Percentiles rank a stretch among this genome's conserved stretches.
These are phyloP conservation scores for Apeltes quadracus DNA, from an alignment of 2,113 vertebrate genomes.

Conservation along the genomic window DNA sequence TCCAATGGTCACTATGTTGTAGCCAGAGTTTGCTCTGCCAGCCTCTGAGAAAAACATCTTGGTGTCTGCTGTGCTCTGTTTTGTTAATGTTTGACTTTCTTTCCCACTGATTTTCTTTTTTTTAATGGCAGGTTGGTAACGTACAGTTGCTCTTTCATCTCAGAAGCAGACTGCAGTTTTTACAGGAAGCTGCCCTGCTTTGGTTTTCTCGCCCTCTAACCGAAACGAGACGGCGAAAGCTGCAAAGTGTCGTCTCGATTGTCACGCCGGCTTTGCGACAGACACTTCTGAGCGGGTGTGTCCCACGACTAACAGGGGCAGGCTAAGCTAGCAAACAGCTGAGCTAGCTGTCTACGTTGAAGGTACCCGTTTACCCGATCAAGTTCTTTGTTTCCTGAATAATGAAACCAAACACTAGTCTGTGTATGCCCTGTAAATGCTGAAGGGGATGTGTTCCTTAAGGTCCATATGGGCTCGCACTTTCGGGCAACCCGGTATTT, in stretches of 20 bases:
- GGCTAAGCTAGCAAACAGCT: not conserved
- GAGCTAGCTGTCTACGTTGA: not conserved
- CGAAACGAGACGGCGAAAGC: conserved; percentile 12
- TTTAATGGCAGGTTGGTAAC: not conserved
- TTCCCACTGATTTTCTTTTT: not conserved
- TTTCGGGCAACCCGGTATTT: not conserved
- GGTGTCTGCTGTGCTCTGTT: not conserved
- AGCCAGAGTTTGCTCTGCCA: not conserved
- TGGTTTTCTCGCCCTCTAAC: conserved; percentile 14
- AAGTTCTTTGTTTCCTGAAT: too few relatives aligned
- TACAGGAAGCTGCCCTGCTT: conserved; percentile 45
- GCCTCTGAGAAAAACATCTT: conserved; percentile 13
- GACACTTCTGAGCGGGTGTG: not conserved
- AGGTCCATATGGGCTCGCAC: not conserved
- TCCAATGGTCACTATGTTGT: conserved; percentile 43
- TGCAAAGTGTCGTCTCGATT: conserved; percentile 11
- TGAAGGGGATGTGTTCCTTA: not conserved
- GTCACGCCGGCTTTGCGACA: not conserved
- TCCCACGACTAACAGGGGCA: not conserved
- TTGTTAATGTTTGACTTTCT: conserved; percentile 60
- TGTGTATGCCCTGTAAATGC: not conserved
- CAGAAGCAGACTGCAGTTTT: conserved; percentile 14
- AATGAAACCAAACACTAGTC: too few relatives aligned
- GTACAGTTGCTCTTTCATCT: not conserved
- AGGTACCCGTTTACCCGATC: not conserved